Evolutionary conservation across 1,140 invertebrate genomes (phyloP).

Genomic region (Diploscapter pachys): DNA sequence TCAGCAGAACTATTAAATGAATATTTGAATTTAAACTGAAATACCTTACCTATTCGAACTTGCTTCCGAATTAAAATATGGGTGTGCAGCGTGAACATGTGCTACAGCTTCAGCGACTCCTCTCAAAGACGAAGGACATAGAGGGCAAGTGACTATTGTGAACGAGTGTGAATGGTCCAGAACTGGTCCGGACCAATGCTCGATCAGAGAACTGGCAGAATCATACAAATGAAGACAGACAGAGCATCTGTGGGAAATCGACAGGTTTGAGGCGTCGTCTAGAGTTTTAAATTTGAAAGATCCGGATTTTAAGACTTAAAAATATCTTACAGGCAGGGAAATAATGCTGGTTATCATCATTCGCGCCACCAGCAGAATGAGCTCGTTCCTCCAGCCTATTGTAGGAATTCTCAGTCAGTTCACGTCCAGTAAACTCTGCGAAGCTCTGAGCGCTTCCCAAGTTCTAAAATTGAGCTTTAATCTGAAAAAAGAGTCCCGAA

Average conservation of each 20-base stretch:
- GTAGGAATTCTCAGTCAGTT: too few species aligned
- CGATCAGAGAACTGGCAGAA: conserved; percentile 2
- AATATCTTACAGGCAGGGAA: too few species aligned
- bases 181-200: neutral
- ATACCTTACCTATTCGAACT: neutral
- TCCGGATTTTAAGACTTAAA: too few species aligned
- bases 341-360: too few species aligned
- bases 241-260: neutral
- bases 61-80: neutral
- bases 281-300: too few species aligned
- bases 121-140: conserved; percentile 11
- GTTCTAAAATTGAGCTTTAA: too few species aligned
- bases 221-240: conserved; percentile 6
- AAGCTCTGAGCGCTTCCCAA: too few species aligned
- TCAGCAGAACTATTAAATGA: neutral
- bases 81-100: neutral
- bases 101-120: conserved; percentile 14
- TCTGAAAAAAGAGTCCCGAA: too few species aligned
- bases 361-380: too few species aligned
- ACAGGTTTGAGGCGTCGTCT: too few species aligned
- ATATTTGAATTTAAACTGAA: neutral
- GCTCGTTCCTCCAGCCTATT: too few species aligned
- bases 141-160: conserved; percentile 14
- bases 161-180: conserved; percentile 1
- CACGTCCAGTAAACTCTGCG: too few species aligned